Evolutionary conservation across 2,797 vertebrate species (phyloP), one percentile per base, ranked within the genome.

Genomic region (Danio aesculapii): DNA sequence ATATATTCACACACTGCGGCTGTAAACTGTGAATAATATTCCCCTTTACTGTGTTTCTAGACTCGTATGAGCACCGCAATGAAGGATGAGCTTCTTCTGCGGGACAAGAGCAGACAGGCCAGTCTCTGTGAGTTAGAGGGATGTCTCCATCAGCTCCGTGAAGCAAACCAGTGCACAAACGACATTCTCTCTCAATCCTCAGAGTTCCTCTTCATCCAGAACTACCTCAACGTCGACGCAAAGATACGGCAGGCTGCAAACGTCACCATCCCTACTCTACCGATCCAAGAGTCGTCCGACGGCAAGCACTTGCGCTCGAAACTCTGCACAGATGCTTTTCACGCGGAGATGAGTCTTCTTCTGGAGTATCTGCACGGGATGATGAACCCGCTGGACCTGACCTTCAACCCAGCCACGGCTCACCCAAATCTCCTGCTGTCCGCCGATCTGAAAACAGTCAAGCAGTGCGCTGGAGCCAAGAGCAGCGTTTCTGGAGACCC

Each of bases 351-450:
- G 86, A 88, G 19, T 8, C 81, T 53, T n/a, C 83, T 91, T 6
- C 72, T 93, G 43, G 89, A 93, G 11, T 88, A 79, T 44, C 86
- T 95, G 16, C 86, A 91, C 0, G 21, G 88, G 77, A 74, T 93
- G n/a, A 87, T 93, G 41, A 92, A 91, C 75, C 92, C 92, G 1
- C 59, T 92, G 81, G 90, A 93, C 17, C 89, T 94, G 62, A 90
- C 86, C 70, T 94, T 93, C 71, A 92, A 92, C 79, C 8, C 83
- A 44, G 75, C 46, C 84, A 93, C 91, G 0, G 88, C 87, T 49
- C 88, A 93, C 76, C 87, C 84, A 43, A 90, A 57, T 84, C 80
- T 94, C 81, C 49, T 92, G 1, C 47, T 94, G 52, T 93, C 92
- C 75, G 91, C 53, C 0, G 93, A 94, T 52, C 87, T 89, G 74